Evolutionary conservation across 2,888 invertebrate genomes (phyloP).

Genomic region (Amiota minor): DNA sequence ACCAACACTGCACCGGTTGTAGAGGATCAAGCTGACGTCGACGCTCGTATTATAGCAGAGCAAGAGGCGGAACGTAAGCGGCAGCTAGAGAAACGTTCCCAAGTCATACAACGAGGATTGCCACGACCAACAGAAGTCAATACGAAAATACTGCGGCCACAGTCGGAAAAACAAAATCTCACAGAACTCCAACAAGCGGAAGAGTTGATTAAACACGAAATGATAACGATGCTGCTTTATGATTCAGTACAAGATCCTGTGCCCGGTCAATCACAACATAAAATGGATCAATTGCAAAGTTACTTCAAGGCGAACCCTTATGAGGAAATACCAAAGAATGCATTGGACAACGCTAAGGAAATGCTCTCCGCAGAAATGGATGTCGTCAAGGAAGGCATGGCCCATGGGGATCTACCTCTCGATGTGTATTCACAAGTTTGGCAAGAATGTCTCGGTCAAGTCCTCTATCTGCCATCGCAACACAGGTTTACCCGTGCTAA

Average conservation of each 20-base stretch:
- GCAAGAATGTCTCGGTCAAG: slow-evolving; percentile 96
- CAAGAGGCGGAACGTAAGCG: slow-evolving; percentile 78
- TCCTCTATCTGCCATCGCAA: slow-evolving; percentile 92
- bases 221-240: slow-evolving; percentile 95
- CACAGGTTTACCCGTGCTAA: slow-evolving; percentile 94
- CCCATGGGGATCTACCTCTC: slow-evolving; percentile 92
- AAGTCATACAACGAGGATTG: slow-evolving; percentile 87
- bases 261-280: slow-evolving; percentile 70
- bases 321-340: slow-evolving; percentile 80
- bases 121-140: slow-evolving; percentile 92
- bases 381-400: slow-evolving; percentile 93
- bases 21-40: slow-evolving; percentile 91
- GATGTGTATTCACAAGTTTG: slow-evolving; percentile 96
- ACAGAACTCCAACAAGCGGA: slow-evolving; percentile 95
- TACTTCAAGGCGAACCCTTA: slow-evolving; percentile 92
- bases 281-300: slow-evolving; percentile 79
- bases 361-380: slow-evolving; percentile 89
- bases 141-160: slow-evolving; percentile 84
- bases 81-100: slow-evolving; percentile 82
- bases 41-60: slow-evolving; percentile 81
- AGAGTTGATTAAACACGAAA: slow-evolving; percentile 95
- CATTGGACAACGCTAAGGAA: slow-evolving; percentile 79
- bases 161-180: slow-evolving; percentile 83
- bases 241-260: slow-evolving; percentile 88
- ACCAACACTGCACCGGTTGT: slow-evolving; percentile 74